phyloP scores from a whole-genome alignment of 2,797 vertebrate genomes.

The Amniataba percoides region DNA sequence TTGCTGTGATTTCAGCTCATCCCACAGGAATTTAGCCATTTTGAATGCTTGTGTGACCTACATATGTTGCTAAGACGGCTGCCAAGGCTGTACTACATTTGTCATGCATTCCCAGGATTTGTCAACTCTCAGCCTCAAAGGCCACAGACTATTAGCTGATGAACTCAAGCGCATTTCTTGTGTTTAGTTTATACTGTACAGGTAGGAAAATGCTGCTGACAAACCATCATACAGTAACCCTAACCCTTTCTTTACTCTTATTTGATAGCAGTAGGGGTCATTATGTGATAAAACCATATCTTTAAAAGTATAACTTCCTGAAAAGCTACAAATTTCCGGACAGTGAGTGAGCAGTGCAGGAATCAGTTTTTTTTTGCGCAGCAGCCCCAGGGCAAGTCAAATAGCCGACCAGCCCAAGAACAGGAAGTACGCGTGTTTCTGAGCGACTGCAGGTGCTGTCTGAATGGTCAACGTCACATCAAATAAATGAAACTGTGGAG shows the following conservation, averaged over 20 bases:
- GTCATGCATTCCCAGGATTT: slow-evolving; percentile 27
- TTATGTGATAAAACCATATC: background rate
- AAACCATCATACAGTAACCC: background rate
- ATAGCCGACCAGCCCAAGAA: slow-evolving; percentile 2
- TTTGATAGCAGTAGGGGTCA: background rate
- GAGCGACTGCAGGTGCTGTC: slow-evolving; percentile 48
- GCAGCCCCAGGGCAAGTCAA: slow-evolving; percentile 14
- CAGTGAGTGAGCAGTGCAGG: background rate
- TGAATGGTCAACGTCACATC: slow-evolving; percentile 29
- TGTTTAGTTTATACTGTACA: background rate
- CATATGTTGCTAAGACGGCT: background rate
- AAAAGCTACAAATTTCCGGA: slow-evolving; percentile 14
- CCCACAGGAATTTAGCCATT: background rate
- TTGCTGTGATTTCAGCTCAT: background rate
- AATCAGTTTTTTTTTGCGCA: slow-evolving; percentile 18
- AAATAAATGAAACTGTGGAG: slow-evolving; percentile 47
- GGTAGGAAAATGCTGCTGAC: background rate
- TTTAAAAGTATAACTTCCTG: background rate
- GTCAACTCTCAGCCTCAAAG: slow-evolving; percentile 6
- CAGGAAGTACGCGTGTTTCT: slow-evolving; percentile 39
- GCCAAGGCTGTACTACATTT: slow-evolving; percentile 2
- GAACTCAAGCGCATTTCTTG: background rate
- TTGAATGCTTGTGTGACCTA: background rate
- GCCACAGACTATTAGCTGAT: background rate
- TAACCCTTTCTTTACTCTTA: background rate